Evolutionary conservation across 2,113 vertebrate species (phyloP).

Genomic region (Acinonyx jubatus): DNA sequence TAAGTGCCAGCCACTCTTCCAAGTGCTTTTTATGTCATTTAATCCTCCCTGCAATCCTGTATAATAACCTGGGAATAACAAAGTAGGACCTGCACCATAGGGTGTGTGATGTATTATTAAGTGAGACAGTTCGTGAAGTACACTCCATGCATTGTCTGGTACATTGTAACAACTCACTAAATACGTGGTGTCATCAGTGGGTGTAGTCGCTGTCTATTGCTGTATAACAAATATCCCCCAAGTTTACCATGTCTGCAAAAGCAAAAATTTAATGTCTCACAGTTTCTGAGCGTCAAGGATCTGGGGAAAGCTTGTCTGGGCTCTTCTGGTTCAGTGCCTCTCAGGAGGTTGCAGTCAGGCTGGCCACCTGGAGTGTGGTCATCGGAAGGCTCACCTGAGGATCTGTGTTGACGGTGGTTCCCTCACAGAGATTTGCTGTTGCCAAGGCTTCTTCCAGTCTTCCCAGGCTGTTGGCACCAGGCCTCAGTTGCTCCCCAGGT

Average conservation of each 20-base stretch:
- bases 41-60: not conserved
- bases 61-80: not conserved
- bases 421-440: not conserved
- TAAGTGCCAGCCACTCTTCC: not conserved
- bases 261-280: not conserved
- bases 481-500: not conserved
- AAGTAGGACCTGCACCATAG: not conserved
- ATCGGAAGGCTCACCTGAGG: not conserved
- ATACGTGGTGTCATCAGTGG: not conserved
- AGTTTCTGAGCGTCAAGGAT: not conserved
- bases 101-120: not conserved
- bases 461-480: not conserved
- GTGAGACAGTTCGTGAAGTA: not conserved
- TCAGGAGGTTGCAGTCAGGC: not conserved
- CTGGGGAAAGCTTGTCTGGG: not conserved
- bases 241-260: not conserved
- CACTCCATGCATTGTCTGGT: not conserved
- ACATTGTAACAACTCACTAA: not conserved
- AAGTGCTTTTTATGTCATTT: not conserved
- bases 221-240: not conserved
- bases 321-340: not conserved
- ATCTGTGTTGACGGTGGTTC: not conserved
- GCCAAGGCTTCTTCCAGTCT: not conserved
- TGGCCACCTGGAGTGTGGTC: not conserved
- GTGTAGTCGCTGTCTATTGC: not conserved